Conservation (phyloP, 1,140 invertebrate species). For the Pentalonia nigronervosa region DNA sequence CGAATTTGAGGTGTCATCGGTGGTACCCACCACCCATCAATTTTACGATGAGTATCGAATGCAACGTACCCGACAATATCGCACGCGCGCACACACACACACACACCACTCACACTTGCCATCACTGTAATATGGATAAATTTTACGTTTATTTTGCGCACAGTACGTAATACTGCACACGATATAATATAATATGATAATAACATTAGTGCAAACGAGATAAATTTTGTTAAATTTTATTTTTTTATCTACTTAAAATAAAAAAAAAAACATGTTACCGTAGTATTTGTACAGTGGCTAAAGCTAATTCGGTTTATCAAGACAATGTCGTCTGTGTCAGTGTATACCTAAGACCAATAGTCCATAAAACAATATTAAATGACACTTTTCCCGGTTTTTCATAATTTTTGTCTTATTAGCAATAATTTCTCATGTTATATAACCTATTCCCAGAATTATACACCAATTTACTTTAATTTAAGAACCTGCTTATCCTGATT, state of each 20-base stretch:
- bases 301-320: not conserved
- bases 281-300: not conserved
- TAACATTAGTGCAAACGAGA: not conserved
- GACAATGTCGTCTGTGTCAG: not conserved
- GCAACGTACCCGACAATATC: not conserved
- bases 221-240: not conserved
- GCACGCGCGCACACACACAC: no score
- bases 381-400: not conserved
- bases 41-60: not conserved
- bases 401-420: not conserved
- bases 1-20: not conserved
- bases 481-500: not conserved
- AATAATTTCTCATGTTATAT: not conserved
- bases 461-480: not conserved
- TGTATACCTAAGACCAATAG: no score
- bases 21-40: not conserved
- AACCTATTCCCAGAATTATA: not conserved
- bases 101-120: no score
- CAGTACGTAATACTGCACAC: not conserved
- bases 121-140: not conserved
- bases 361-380: not conserved
- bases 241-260: not conserved
- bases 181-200: not conserved
- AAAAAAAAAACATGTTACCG: not conserved
- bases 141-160: not conserved